phyloP scores from a whole-genome alignment of 1,140 invertebrate species.

The Dolichoris vasculosae region DNA sequence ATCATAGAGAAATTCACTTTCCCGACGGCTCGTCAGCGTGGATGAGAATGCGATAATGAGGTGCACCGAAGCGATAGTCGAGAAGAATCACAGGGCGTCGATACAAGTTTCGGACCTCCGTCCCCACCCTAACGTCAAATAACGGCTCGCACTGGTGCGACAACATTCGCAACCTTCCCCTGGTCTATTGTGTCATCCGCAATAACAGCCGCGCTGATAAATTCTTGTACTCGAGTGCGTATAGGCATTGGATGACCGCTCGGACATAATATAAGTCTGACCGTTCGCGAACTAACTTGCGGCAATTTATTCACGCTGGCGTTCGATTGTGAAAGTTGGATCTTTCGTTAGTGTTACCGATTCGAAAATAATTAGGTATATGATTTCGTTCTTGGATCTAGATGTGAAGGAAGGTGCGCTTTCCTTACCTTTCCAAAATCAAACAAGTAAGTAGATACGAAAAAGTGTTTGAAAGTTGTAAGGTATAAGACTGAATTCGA shows the following conservation, averaged over 20 bases:
- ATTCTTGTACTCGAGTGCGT: not conserved
- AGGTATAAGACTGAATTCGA: too few species aligned
- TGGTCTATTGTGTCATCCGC: not conserved
- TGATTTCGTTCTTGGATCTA: too few species aligned
- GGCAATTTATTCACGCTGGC: too few species aligned
- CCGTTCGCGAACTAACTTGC: too few species aligned
- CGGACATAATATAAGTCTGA: not conserved
- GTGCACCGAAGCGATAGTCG: too few species aligned
- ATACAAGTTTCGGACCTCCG: not conserved
- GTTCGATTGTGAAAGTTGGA: too few species aligned
- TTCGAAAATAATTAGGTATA: too few species aligned
- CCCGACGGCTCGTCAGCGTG: not conserved
- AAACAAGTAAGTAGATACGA: too few species aligned
- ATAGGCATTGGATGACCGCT: not conserved
- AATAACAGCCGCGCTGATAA: slow-evolving; percentile 20
- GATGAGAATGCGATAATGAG: slow-evolving; percentile 3
- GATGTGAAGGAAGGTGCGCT: too few species aligned
- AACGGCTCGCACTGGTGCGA: not conserved
- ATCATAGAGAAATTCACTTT: not conserved
- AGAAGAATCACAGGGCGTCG: not conserved
- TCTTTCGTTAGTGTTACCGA: too few species aligned
- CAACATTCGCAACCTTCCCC: not conserved
- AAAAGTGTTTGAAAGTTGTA: too few species aligned
- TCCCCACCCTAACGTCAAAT: not conserved
- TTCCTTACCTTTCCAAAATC: too few species aligned